phyloP scores from a whole-genome alignment of 1,140 invertebrate species.

The Globodera rostochiensis region DNA sequence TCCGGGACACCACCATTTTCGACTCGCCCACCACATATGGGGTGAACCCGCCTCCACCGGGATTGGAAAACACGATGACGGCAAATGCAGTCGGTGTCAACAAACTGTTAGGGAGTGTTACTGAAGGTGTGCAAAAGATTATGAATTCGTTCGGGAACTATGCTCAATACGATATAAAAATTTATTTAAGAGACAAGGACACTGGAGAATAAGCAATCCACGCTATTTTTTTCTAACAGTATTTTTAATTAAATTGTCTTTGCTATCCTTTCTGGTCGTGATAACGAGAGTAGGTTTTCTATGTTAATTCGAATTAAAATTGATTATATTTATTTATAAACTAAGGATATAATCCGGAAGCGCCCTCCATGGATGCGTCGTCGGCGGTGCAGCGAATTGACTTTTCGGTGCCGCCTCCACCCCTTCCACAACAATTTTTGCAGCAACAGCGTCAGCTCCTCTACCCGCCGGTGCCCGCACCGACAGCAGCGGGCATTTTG shows the following conservation, averaged over 20 bases:
- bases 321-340: neutral
- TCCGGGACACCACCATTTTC: constrained; percentile 20
- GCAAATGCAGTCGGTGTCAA: neutral
- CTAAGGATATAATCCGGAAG: constrained; percentile 38
- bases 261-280: no score
- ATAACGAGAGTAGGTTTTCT: no score
- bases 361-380: constrained; percentile 31
- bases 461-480: constrained; percentile 15
- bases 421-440: constrained; percentile 27
- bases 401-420: constrained; percentile 44
- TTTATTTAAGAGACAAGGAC: no score
- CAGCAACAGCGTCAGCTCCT: constrained; percentile 8
- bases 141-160: neutral
- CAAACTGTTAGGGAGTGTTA: neutral
- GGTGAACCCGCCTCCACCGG: constrained; percentile 48
- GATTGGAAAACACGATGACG: constrained; percentile 29
- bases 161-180: neutral
- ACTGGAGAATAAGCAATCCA: no score
- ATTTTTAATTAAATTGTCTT: no score
- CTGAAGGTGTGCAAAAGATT: constrained; percentile 14
- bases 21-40: constrained; percentile 12
- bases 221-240: no score
- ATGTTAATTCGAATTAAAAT: no score
- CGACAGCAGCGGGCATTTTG: neutral
- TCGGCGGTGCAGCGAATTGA: constrained; percentile 32